These are phyloP conservation scores for Bolborhynchus lineola DNA, from an alignment of 2,113 vertebrate species.

Conservation along the genomic window DNA sequence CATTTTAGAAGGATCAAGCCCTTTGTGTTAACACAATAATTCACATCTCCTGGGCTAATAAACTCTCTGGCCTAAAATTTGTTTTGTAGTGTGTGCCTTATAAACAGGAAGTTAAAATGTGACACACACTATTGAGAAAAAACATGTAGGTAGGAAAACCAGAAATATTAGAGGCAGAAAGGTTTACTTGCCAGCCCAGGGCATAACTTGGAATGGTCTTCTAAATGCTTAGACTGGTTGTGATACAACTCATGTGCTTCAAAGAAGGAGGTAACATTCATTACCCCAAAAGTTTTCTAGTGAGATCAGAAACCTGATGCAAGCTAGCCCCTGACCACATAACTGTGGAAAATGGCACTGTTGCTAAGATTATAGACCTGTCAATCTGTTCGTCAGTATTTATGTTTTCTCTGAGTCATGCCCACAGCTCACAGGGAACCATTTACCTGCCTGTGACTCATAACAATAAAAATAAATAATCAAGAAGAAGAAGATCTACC, in stretches of 20 bases:
- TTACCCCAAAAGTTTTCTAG: background rate
- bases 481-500: background rate
- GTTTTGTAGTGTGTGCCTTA: background rate
- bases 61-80: background rate
- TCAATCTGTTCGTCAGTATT: background rate
- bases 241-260: background rate
- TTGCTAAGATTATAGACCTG: background rate
- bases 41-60: background rate
- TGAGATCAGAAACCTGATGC: background rate
- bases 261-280: background rate
- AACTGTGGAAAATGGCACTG: background rate
- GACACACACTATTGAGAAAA: background rate
- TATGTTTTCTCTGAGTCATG: background rate
- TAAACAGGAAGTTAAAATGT: background rate
- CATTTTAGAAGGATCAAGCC: background rate
- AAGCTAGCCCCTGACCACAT: fast-evolving
- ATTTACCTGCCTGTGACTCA: background rate
- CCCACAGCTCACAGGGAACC: background rate
- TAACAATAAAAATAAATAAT: background rate
- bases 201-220: background rate
- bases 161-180: background rate
- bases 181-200: background rate
- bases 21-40: background rate
- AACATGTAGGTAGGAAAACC: background rate
- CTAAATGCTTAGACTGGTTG: background rate